Evolutionary conservation across 2,113 vertebrate species (phyloP), one percentile per base, ranked within the genome.

Genomic region (Platycercus adscitus): DNA sequence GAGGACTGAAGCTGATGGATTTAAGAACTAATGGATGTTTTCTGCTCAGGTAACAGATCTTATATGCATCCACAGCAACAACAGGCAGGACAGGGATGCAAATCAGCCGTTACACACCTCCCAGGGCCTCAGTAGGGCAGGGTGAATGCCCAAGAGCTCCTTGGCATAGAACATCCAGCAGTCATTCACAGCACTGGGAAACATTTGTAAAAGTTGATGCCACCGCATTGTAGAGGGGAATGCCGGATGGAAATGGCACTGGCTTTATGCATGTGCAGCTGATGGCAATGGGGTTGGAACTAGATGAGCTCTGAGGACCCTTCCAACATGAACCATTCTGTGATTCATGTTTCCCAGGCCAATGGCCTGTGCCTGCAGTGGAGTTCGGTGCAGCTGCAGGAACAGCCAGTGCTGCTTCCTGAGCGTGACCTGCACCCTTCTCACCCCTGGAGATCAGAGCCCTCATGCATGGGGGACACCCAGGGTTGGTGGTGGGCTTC

Each of bases 391-490:
- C 20, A 60, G 68, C 52, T 66, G 43, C 60, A 86, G 64, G 37
- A 72, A 8, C 25, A 69, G 19, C 43, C 87, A 31, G 37, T 0
- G 1, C 68, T 72, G 21, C 70, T 53, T 44, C 44, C 35, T 61
- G 33, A 7, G 46, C 39, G 2, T 1, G 19, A 20, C 35, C 65
- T 71, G n/a, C 66, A n/a, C n/a, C 23, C 20, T 90, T 17, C 55
- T 43, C 14, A 43, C 9, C 25, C 17, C 29, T 50, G 69, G 24
- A 46, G 25, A 33, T 31, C 50, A 26, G 29, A 61, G 44, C 7
- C 1, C 37, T 18, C 12, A 13, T 19, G 5, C 1, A 0, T 17
- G 31, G 44, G 10, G 58, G 53, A 49, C 70, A 46, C 21, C 10
- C 26, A 29, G 35, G 15, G 10, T 3, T 23, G 25, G 7, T 26